Percentiles rank a stretch among this genome's conserved stretches.
Conservation (phyloP, 2,797 vertebrate genomes). For the Florisuga fusca region DNA sequence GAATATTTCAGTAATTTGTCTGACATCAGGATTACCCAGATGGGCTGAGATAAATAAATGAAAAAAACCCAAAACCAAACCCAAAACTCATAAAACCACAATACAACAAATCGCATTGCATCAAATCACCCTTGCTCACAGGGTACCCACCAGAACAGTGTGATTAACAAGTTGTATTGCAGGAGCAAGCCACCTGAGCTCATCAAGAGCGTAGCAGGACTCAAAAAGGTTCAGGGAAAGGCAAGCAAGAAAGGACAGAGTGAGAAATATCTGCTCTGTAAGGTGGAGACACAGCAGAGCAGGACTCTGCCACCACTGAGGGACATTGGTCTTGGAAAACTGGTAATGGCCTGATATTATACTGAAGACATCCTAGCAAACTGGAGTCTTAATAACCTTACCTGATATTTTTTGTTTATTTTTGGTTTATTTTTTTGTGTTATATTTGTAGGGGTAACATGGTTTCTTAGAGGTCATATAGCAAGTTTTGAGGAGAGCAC, state of each 20-base stretch:
- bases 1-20: constrained; percentile 14
- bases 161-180: neutral
- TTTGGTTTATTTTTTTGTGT: neutral
- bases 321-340: neutral
- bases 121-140: accelerated
- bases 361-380: neutral
- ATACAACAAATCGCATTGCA: neutral
- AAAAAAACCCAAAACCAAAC: no score
- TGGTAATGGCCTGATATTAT: neutral
- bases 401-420: neutral
- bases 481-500: neutral
- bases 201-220: neutral
- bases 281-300: neutral
- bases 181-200: neutral
- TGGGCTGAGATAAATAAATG: neutral
- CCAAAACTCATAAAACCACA: neutral
- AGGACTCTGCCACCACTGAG: neutral
- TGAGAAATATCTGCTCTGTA: neutral
- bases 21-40: neutral
- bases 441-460: neutral
- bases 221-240: neutral
- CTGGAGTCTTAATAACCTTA: neutral
- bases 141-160: accelerated
- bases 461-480: neutral
- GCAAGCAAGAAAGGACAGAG: neutral